phyloP scores from a whole-genome alignment of 2,888 invertebrate genomes.

The Seira musarum region DNA sequence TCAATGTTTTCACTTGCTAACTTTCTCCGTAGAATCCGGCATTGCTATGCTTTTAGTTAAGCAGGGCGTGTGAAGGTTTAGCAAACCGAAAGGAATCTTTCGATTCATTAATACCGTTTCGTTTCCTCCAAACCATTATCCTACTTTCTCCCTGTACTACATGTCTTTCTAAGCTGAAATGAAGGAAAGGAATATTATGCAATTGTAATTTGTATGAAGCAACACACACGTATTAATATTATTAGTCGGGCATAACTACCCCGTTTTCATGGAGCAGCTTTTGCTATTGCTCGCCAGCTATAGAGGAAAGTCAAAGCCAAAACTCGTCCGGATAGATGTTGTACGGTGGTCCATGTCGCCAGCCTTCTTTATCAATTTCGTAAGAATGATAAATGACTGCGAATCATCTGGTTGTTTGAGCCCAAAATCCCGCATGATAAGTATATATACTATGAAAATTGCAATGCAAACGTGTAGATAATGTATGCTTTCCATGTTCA shows the following conservation, averaged over 20 bases:
- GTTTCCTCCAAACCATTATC: too few relatives aligned
- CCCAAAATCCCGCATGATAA: conserved; percentile 26
- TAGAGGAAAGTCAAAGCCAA: conserved; percentile 45
- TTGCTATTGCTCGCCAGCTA: too few relatives aligned
- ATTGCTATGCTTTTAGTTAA: background rate
- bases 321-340: too few relatives aligned
- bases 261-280: too few relatives aligned
- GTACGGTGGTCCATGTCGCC: conserved; percentile 39
- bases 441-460: too few relatives aligned
- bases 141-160: too few relatives aligned
- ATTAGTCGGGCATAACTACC: too few relatives aligned
- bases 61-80: background rate
- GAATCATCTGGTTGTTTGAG: conserved; percentile 55
- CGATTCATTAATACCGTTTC: conserved; percentile 53
- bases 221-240: too few relatives aligned
- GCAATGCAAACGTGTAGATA: too few relatives aligned
- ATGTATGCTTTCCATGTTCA: background rate
- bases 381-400: conserved; percentile 52
- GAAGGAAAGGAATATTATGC: too few relatives aligned
- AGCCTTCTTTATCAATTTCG: conserved; percentile 56
- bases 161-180: too few relatives aligned
- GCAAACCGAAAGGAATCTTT: conserved; percentile 45
- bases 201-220: too few relatives aligned
- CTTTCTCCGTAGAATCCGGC: conserved; percentile 3
- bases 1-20: conserved; percentile 31